These are phyloP conservation scores for Sphinx pinastri DNA, from an alignment of 2,888 invertebrate genomes.

Conservation along the genomic window DNA sequence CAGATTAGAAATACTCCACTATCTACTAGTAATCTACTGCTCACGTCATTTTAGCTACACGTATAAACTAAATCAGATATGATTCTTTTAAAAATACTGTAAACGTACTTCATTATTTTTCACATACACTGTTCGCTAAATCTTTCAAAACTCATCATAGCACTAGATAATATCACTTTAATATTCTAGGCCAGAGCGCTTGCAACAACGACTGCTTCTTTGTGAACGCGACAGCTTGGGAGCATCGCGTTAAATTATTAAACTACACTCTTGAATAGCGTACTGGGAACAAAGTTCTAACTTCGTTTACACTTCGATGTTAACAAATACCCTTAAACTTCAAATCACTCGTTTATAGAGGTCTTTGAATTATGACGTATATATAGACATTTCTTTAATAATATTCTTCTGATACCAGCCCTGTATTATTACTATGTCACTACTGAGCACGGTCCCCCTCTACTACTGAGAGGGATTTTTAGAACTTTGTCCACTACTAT, in stretches of 20 bases:
- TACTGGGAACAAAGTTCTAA: not conserved
- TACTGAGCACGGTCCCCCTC: too few relatives aligned
- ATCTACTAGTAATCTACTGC: too few relatives aligned
- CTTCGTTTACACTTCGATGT: conserved; percentile 17
- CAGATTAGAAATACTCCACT: too few relatives aligned
- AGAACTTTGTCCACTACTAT: too few relatives aligned
- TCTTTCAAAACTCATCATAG: conserved; percentile 7
- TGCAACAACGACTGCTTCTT: conserved; percentile 17
- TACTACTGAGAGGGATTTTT: too few relatives aligned
- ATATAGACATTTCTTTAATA: too few relatives aligned
- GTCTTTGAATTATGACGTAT: not conserved
- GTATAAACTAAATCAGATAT: too few relatives aligned
- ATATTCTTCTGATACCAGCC: too few relatives aligned
- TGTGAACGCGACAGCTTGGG: conserved; percentile 23
- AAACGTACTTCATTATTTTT: not conserved
- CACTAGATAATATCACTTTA: conserved; percentile 7
- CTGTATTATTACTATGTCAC: too few relatives aligned
- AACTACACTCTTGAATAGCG: conserved; percentile 23
- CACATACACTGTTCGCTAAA: not conserved
- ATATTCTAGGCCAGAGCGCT: conserved; percentile 8
- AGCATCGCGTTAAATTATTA: conserved; percentile 24
- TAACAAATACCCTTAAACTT: not conserved
- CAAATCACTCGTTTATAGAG: not conserved
- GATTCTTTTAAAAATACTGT: too few relatives aligned
- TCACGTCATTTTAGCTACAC: too few relatives aligned